phyloP scores from a whole-genome alignment of 1,140 invertebrate genomes.

The Cylas formicarius region DNA sequence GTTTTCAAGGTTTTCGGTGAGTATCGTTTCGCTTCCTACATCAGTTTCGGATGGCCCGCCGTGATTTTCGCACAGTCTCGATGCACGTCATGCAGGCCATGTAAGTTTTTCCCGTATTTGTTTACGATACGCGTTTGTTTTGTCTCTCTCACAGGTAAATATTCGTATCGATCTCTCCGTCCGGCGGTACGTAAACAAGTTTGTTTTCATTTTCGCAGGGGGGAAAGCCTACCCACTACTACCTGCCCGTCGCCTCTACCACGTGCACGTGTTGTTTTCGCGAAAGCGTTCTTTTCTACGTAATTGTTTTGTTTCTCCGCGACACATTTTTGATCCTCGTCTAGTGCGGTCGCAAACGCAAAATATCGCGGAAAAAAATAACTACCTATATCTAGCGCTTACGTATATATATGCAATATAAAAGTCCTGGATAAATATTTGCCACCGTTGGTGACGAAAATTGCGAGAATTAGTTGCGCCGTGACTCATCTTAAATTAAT shows the following conservation, averaged over 20 bases:
- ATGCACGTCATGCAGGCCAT: background rate
- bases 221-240: background rate
- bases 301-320: no score
- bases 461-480: no score
- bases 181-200: slow-evolving; percentile 20
- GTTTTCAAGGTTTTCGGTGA: slow-evolving; percentile 23
- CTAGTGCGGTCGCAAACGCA: no score
- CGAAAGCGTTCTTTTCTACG: no score
- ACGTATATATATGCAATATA: no score
- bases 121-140: slow-evolving; percentile 5
- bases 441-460: no score
- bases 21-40: slow-evolving; percentile 16
- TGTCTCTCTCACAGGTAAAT: slow-evolving; percentile 8
- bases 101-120: slow-evolving; percentile 6
- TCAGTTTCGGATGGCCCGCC: background rate
- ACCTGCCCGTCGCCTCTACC: slow-evolving; percentile 9
- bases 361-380: no score
- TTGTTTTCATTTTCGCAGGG: slow-evolving; percentile 7
- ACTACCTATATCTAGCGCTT: no score
- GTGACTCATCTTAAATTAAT: no score
- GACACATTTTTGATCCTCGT: no score
- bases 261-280: slow-evolving; percentile 16
- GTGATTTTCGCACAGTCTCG: background rate
- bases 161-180: slow-evolving; percentile 20
- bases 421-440: no score